Evolutionary conservation across 2,888 invertebrate genomes (phyloP).

Genomic region (Lysandra coridon): DNA sequence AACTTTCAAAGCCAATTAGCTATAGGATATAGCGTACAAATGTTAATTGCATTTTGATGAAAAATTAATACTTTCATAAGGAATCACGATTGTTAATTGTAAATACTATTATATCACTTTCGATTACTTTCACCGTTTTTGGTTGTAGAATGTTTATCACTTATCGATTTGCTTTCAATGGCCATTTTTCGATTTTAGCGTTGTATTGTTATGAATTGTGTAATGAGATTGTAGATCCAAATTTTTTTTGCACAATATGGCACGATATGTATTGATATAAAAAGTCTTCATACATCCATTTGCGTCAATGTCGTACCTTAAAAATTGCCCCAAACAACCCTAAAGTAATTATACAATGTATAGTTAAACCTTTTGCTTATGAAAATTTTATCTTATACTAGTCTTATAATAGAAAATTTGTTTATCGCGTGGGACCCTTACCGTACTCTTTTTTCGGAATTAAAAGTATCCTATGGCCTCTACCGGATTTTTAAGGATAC

Average conservation of each 20-base stretch:
- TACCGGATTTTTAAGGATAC: too few species aligned
- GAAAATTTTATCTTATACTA: too few species aligned
- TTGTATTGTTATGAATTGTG: background rate
- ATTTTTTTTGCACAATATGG: background rate
- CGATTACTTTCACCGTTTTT: constrained; percentile 52
- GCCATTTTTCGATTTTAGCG: constrained; percentile 15
- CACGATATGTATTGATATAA: too few species aligned
- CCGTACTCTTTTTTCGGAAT: too few species aligned
- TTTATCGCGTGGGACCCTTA: too few species aligned
- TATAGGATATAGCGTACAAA: background rate
- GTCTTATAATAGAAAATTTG: too few species aligned
- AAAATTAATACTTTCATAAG: constrained; percentile 4
- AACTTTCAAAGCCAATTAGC: too few species aligned
- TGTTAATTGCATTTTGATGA: background rate
- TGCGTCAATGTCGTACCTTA: background rate
- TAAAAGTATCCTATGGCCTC: too few species aligned
- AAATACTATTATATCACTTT: constrained; percentile 43
- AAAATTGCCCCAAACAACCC: background rate
- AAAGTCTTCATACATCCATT: background rate
- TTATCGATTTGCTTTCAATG: constrained; percentile 24
- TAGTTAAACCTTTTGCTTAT: too few species aligned
- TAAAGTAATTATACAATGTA: too few species aligned
- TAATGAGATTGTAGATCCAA: background rate
- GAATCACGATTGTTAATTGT: constrained; percentile 32
- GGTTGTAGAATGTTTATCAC: constrained; percentile 26